Conservation (phyloP, 2,888 invertebrate genomes). For the Ischnura elegans region DNA sequence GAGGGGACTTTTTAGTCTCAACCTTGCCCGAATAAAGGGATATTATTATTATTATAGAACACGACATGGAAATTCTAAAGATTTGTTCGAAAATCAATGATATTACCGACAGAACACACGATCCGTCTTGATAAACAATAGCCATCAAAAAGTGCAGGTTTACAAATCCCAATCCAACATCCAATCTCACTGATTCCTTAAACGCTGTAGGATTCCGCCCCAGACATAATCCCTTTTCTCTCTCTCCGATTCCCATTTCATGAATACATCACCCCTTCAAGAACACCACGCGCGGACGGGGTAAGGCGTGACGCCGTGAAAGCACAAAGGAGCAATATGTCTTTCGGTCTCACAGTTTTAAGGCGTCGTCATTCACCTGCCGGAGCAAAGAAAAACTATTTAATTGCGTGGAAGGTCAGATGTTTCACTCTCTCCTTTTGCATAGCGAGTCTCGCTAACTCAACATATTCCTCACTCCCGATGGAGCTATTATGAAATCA, state of each 20-base stretch:
- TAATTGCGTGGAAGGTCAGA: constrained; percentile 26
- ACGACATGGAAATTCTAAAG: too few species aligned
- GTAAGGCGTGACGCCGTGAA: constrained; percentile 1
- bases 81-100: too few species aligned
- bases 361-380: neutral
- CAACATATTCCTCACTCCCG: neutral
- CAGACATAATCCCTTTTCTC: neutral
- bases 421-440: neutral
- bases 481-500: neutral
- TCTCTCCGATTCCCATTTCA: neutral
- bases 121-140: too few species aligned
- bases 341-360: neutral
- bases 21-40: too few species aligned
- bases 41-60: too few species aligned
- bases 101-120: too few species aligned
- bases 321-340: constrained; percentile 20
- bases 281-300: neutral
- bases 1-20: too few species aligned
- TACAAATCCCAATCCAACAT: too few species aligned
- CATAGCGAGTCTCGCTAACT: neutral
- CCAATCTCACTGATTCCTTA: neutral
- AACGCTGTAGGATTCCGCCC: neutral
- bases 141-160: too few species aligned
- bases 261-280: neutral
- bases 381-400: neutral